These are phyloP conservation scores for Yoshiicerus persimilis DNA, from an alignment of 1,140 invertebrate species.

Conservation along the genomic window DNA sequence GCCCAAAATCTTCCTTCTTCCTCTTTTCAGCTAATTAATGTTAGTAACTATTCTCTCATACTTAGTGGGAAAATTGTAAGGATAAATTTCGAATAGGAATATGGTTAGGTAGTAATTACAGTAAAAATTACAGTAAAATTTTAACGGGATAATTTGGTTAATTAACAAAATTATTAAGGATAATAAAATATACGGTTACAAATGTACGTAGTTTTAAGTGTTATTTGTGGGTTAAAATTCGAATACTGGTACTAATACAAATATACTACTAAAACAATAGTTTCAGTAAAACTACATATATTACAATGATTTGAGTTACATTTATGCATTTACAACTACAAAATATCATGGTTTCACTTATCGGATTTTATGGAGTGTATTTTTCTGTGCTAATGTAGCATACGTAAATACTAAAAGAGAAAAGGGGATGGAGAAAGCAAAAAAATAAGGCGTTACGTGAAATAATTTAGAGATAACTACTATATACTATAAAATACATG, in stretches of 20 bases:
- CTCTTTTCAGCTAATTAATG: not conserved
- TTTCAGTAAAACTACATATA: too few relatives aligned
- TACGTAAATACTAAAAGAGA: not conserved
- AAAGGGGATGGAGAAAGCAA: not conserved
- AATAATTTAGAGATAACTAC: constrained; percentile 2
- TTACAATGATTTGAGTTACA: too few relatives aligned
- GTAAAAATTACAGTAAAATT: too few relatives aligned
- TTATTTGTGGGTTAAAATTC: too few relatives aligned
- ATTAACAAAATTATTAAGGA: too few relatives aligned
- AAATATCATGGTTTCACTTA: not conserved
- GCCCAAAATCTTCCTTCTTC: not conserved
- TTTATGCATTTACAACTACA: not conserved
- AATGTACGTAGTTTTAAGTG: too few relatives aligned
- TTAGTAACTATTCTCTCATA: not conserved
- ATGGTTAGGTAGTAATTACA: too few relatives aligned
- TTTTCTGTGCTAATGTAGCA: constrained; percentile 19
- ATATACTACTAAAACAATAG: too few relatives aligned
- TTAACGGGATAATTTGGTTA: too few relatives aligned
- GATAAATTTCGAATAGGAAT: too few relatives aligned
- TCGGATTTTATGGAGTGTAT: constrained; percentile 30
- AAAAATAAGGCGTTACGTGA: not conserved
- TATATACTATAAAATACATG: constrained; percentile 17
- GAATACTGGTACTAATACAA: too few relatives aligned
- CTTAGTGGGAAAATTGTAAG: not conserved
- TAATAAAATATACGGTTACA: too few relatives aligned